Evolutionary conservation across 2,113 vertebrate species (phyloP).

Genomic region (Piaya cayana): DNA sequence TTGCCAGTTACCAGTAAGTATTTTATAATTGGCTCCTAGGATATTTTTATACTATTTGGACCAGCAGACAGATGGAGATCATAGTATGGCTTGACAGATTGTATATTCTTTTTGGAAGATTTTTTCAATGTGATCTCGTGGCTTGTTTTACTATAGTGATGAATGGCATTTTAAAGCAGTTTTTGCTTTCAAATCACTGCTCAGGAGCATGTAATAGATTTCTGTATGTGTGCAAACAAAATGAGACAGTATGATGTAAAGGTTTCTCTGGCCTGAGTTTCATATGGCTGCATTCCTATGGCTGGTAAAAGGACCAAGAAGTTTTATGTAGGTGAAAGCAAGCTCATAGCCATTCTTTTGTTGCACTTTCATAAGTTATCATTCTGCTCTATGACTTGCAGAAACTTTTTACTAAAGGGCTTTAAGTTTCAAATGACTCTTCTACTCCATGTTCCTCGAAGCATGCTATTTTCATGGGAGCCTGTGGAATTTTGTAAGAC

Average conservation of each 20-base stretch:
- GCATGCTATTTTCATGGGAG: background rate
- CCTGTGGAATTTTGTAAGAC: background rate
- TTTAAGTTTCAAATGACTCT: background rate
- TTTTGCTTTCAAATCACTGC: background rate
- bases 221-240: background rate
- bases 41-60: background rate
- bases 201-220: background rate
- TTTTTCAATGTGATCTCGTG: slow-evolving; percentile 27
- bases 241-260: background rate
- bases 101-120: slow-evolving; percentile 34
- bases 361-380: background rate
- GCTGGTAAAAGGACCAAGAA: background rate
- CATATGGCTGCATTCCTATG: background rate
- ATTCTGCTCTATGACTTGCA: background rate
- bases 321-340: background rate
- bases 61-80: background rate
- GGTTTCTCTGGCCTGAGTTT: background rate
- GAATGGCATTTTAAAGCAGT: background rate
- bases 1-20: background rate
- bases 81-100: slow-evolving; percentile 43
- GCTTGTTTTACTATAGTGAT: slow-evolving; percentile 33
- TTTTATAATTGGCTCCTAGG: background rate
- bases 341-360: background rate
- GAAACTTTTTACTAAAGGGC: background rate
- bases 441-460: background rate